Base-by-base conservation (phyloP, 1,140 invertebrate species). In the Oryctes rhinoceros region DNA sequence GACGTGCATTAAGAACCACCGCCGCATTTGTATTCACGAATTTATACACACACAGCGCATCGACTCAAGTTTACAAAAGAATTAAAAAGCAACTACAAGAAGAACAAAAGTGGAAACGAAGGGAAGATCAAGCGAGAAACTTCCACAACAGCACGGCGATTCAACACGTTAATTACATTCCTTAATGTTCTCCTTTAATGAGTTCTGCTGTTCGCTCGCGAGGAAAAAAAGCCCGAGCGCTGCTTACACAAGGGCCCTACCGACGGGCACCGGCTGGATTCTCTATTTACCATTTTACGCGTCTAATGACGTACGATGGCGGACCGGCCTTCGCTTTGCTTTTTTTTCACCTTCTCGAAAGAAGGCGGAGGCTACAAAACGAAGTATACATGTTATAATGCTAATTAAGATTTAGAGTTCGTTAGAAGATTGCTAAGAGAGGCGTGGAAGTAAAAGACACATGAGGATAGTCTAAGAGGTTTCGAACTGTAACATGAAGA, bases 181-280 rank as follows among this genome's bases (percentile, higher is more conserved):
- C 53, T 59, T 59, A 59, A 59, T 59, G 53, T 59, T 59, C 53
- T 59, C 53, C 18, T 59, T 59, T 59, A 59, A 59, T 59, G 53
- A 59, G 53, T 59, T 59, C 15, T 59, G 53, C n/a, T 59, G 53
- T 59, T 18, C n/a, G 53, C 9, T 59, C 53, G n/a, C 15, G 15
- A 18, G 53, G 18, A 6, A 53, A 18, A 53, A 13, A 59, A n/a
- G 0, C 49, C 53, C 53, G 6, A n/a, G 53, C 53, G 53, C 18
- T 30, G n/a, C 53, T 44, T 18, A 15, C 15, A 6, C 53, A 6
- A 59, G 18, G n/a, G 53, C 15, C 5, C 18, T 59, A 53, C 9
- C 39, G 39, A 5, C 9, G 9, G 39, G 39, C 39, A 18, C 13
- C 18, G 15, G 53, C 53, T 15, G 53, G 53, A n/a, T 59, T 44